A percentile compares a stretch with the other conserved stretches of the same genome.
Evolutionary conservation across 2,797 vertebrate genomes (phyloP).

Genomic region (Anomalospiza imberbis): DNA sequence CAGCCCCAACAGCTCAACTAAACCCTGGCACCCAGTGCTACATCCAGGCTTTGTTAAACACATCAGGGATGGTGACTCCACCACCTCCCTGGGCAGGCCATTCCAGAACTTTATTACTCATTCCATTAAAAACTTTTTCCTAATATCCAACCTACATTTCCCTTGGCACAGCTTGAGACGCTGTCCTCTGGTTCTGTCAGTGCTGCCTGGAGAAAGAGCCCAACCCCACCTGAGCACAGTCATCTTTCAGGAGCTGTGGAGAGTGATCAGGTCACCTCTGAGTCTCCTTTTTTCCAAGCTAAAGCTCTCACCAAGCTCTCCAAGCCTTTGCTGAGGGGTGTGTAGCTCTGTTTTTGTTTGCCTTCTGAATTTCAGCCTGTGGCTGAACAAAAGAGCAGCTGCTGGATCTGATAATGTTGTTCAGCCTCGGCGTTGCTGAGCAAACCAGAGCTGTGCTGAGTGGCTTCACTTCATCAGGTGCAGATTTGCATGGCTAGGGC

Average conservation of each 20-base stretch:
- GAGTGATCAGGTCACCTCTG: neutral
- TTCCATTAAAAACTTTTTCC: neutral
- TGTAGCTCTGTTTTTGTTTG: neutral
- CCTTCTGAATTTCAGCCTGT: neutral
- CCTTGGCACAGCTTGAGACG: neutral
- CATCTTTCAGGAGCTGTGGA: neutral
- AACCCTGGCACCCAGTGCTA: neutral
- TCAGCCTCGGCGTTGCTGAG: neutral
- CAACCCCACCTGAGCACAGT: neutral
- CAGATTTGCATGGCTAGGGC: neutral
- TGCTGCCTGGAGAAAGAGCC: too few species aligned
- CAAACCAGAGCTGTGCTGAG: neutral
- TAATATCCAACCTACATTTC: neutral
- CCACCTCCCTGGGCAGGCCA: neutral
- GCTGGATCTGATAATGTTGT: neutral
- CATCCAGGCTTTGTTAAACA: neutral
- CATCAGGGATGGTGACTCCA: neutral
- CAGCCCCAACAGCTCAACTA: accelerated
- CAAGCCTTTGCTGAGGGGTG: neutral
- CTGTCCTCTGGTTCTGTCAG: neutral
- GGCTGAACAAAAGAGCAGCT: constrained; percentile 36
- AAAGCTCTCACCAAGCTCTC: neutral
- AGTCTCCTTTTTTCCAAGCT: neutral
- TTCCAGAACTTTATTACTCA: neutral
- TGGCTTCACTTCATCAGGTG: neutral